Evolutionary conservation across 1,140 invertebrate genomes (phyloP).

Genomic region (Ostrea denselamellosa): DNA sequence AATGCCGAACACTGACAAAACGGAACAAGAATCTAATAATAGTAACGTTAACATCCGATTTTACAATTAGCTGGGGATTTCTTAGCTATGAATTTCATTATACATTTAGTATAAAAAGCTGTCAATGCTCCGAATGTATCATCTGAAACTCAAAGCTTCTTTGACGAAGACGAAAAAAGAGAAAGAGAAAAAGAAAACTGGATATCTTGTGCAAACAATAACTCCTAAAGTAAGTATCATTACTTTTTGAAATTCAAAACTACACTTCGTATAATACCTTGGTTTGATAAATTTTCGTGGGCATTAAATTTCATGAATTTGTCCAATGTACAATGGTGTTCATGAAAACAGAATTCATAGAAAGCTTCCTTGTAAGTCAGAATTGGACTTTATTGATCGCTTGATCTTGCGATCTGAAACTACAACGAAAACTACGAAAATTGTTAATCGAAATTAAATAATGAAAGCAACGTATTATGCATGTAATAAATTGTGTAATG

Average conservation of each 20-base stretch:
- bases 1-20: neutral
- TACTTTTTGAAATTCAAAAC: neutral
- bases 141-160: neutral
- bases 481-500: too few species aligned
- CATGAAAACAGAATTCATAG: too few species aligned
- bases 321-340: too few species aligned
- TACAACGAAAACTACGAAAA: too few species aligned
- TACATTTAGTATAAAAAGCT: neutral
- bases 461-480: too few species aligned
- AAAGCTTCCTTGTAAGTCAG: too few species aligned
- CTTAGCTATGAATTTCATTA: neutral
- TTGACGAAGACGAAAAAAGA: neutral
- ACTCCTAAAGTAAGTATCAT: neutral
- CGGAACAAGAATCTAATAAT: neutral
- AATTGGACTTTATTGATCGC: too few species aligned
- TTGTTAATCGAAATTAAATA: too few species aligned
- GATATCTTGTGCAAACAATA: too few species aligned
- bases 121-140: neutral
- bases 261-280: neutral
- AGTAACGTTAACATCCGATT: neutral
- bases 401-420: too few species aligned
- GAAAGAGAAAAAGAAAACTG: neutral
- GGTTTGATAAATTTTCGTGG: too few species aligned
- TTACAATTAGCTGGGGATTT: slow-evolving; percentile 9
- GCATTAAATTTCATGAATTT: too few species aligned